Percentiles rank a stretch among this genome's conserved stretches.
Conservation (phyloP, 2,113 vertebrate species). For the Numida meleagris region DNA sequence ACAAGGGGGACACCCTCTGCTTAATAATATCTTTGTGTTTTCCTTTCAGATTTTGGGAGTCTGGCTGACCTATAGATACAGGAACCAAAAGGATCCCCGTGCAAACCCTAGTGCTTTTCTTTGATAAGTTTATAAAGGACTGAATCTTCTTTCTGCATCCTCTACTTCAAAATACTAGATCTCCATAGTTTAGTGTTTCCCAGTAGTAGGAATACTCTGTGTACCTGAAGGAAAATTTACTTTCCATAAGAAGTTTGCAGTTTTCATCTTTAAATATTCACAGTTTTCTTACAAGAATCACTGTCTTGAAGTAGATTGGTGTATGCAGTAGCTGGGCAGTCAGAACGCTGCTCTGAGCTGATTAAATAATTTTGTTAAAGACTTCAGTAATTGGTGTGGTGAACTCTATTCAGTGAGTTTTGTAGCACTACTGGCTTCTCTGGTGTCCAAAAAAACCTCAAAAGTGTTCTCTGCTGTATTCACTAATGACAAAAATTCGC, state of each 20-base stretch:
- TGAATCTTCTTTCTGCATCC: slow-evolving; percentile 16
- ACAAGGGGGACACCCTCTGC: neutral
- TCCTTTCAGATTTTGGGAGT: slow-evolving; percentile 91
- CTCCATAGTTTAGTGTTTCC: slow-evolving; percentile 29
- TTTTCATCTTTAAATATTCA: slow-evolving; percentile 38
- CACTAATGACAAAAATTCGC: neutral
- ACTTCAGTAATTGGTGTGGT: slow-evolving; percentile 10
- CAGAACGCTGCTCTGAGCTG: neutral
- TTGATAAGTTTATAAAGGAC: slow-evolving; percentile 72
- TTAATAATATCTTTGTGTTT: neutral
- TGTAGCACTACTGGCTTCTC: slow-evolving; percentile 56
- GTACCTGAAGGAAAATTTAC: neutral
- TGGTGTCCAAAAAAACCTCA: neutral
- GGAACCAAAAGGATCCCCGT: slow-evolving; percentile 94
- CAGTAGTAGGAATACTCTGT: neutral
- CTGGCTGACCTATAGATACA: slow-evolving; percentile 93
- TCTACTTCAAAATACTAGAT: slow-evolving; percentile 68
- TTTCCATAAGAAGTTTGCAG: neutral
- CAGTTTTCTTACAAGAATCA: neutral
- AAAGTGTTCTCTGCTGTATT: slow-evolving; percentile 47
- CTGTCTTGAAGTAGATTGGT: slow-evolving; percentile 52
- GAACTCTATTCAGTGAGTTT: slow-evolving; percentile 20
- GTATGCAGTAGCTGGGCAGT: slow-evolving; percentile 41
- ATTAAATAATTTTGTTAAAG: neutral
- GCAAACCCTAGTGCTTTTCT: slow-evolving; percentile 96